Evolutionary conservation across 2,888 invertebrate species (phyloP), one percentile per base, ranked within the genome.

Genomic region (Drosophila putrida): DNA sequence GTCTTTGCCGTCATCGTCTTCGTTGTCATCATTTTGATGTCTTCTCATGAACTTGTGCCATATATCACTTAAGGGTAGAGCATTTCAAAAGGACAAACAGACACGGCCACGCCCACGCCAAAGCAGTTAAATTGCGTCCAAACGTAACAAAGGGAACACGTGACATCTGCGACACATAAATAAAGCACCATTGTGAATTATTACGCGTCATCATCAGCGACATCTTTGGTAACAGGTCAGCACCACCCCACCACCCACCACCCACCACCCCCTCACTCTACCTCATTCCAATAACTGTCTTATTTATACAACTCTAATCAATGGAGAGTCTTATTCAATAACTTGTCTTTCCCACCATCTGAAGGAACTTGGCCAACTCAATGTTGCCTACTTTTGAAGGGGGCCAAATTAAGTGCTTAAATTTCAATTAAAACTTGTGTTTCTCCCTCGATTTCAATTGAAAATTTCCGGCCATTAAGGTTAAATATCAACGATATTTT

Each of bases 121-220:
- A 62, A 64, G 69, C 75, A 69, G 58, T 69, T 68, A 79, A 85
- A 85, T 85, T 73, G 72, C 78, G 86, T 55, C 83, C 79, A 61
- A 55, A 78, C 82, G 63, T 65, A 80, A 88, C 86, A 88, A 83
- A 83, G 54, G 79, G 68, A 82, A 79, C 89, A 89, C 78, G 82
- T 85, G 89, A 85, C 85, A 85, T 87, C 75, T 89, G 88, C 79
- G 80, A 59, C 63, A 80, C 88, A 88, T 83, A 88, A 84, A 85
- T 85, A 87, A 85, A 64, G 67, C 53, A 63, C 47, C 80, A 65
- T 72, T 79, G 77, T 83, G 89, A 85, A 87, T 85, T 88, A 85
- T 83, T 82, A 60, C 63, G 58, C 60, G 76, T 65, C 80, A 71
- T 70, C 86, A 69, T 77, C 73, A 63, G 70, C 59, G 36, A 50